These are phyloP conservation scores for Anneissia japonica DNA, from an alignment of 35 echinoderm and acorn worm genomes.

Conservation along the genomic window DNA sequence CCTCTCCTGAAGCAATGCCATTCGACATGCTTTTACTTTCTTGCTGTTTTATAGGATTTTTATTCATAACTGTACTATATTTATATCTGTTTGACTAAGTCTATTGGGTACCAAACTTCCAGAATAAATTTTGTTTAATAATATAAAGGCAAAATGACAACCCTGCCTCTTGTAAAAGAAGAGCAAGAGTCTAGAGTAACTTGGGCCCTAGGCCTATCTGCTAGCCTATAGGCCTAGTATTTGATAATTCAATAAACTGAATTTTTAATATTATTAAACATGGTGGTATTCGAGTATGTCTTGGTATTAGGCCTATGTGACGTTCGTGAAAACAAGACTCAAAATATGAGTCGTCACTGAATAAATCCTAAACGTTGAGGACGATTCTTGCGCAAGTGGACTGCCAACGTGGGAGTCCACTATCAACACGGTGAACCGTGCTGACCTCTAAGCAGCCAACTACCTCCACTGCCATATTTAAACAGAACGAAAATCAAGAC, in stretches of 20 bases:
- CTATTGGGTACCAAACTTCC: too few species aligned
- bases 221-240: too few species aligned
- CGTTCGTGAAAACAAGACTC: not conserved
- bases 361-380: not conserved
- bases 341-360: not conserved
- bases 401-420: not conserved
- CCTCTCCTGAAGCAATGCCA: not conserved
- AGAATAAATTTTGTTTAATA: too few species aligned
- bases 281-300: not conserved
- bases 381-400: slow-evolving; percentile 1
- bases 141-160: too few species aligned
- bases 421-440: not conserved
- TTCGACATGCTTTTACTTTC: not conserved
- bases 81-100: too few species aligned
- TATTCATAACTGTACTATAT: not conserved
- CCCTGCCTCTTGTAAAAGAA: too few species aligned
- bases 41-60: slow-evolving; percentile 1
- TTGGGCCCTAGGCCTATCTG: too few species aligned
- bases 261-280: too few species aligned
- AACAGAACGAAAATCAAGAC: slow-evolving; percentile 1
- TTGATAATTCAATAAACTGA: too few species aligned
- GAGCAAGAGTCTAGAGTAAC: too few species aligned
- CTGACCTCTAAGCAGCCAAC: not conserved
- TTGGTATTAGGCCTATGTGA: not conserved
- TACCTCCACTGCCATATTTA: not conserved